These are phyloP conservation scores for Acrocephalus kingi DNA, from an alignment of 2,113 vertebrate species.

Conservation along the genomic window DNA sequence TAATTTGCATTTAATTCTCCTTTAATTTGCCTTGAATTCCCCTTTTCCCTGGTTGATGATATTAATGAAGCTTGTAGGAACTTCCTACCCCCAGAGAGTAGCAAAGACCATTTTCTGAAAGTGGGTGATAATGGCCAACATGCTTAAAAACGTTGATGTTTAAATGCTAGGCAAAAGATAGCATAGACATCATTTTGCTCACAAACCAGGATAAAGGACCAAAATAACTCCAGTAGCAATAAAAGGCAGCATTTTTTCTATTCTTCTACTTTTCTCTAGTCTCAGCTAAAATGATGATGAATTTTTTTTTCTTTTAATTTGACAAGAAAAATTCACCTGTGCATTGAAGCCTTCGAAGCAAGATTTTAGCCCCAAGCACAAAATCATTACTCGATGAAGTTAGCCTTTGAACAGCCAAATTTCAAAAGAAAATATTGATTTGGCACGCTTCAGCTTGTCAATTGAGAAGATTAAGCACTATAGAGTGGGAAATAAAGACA, in stretches of 20 bases:
- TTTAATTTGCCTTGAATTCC: slow-evolving; percentile 1
- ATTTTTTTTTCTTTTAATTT: background rate
- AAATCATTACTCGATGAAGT: background rate
- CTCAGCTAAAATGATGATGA: background rate
- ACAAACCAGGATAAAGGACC: background rate
- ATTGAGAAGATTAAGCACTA: slow-evolving; percentile 16
- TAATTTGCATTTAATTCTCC: background rate
- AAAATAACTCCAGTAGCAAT: background rate
- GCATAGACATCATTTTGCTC: background rate
- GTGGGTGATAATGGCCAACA: background rate
- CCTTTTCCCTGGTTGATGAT: background rate
- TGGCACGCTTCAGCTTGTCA: background rate
- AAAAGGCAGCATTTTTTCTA: background rate
- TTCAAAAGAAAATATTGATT: slow-evolving; percentile 49
- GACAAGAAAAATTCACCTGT: background rate
- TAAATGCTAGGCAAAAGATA: background rate
- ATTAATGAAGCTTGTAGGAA: background rate
- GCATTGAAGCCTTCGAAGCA: background rate
- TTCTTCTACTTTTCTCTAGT: background rate
- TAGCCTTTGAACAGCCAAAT: slow-evolving; percentile 7
- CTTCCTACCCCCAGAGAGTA: background rate
- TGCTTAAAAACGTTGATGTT: background rate
- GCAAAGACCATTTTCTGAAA: background rate
- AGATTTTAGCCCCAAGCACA: slow-evolving; percentile 17
- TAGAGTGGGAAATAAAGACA: slow-evolving; percentile 2